Evolutionary conservation across 2,113 vertebrate species (phyloP), one percentile per base, ranked within the genome.

Genomic region (Parotia lawesii): DNA sequence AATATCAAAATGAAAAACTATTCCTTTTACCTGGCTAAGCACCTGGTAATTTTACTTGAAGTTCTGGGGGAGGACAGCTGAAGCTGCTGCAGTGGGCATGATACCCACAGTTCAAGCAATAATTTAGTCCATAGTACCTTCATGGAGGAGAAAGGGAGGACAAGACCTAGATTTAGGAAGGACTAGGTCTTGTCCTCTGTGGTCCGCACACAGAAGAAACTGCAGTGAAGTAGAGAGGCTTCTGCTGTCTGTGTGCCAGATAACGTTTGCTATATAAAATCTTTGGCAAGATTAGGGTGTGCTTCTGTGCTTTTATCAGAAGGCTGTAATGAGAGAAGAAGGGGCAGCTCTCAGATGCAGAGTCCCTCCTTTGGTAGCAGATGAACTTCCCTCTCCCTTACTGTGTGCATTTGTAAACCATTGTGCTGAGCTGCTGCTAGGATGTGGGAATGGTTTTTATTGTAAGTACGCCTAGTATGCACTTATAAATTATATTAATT

Each of bases 11-110:
- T 65, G 38, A 95, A 88, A 85, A 74, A 12, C 40, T 88, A 45
- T 67, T 95, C 87, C 82, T 33, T 58, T 60, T 94, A 82, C 74
- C 77, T 72, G 73, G 76, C 12, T 72, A 87, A 89, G 81, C 14
- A 28, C 24, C 71, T 16, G 40, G 47, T 80, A 83, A 87, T 85
- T 95, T 80, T 76, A 47, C 19, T 83, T 64, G 56, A 70, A n/a
- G 12, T 71, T 95, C 51, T 83, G 58, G 15, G 38, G 60, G 9
- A 94, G n/a, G 31, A 74, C 56, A 94, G 71, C 35, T 93, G 67
- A 90, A 87, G 50, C n/a, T 74, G 38, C 78, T 91, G 33, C 60
- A 64, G n/a, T 74, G 67, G 54, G 60, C 0, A 0, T 82, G 0
- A 2, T 37, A 85, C 19, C 51, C 44, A 44, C 54, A 33, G 19